Conservation (phyloP, 2,113 vertebrate species). For the Stigmatopora argus region DNA sequence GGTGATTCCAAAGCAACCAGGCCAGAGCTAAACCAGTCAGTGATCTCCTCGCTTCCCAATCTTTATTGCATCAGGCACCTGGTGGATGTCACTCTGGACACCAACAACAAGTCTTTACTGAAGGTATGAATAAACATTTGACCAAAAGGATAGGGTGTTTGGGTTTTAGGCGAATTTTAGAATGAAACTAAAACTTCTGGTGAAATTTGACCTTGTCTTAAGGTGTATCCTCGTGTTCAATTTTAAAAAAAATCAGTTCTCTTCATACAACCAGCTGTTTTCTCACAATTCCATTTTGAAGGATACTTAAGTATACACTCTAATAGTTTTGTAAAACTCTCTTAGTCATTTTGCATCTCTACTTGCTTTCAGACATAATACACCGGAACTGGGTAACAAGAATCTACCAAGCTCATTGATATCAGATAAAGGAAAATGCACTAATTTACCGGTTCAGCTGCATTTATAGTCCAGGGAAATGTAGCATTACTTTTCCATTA, state of each 20-base stretch:
- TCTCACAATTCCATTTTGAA: background rate
- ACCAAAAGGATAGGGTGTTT: too few relatives aligned
- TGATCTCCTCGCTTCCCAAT: constrained; percentile 70
- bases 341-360: too few relatives aligned
- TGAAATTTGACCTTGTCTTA: background rate
- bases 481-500: too few relatives aligned
- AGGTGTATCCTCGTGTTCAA: background rate
- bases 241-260: background rate
- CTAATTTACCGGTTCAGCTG: too few relatives aligned
- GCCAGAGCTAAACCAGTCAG: constrained; percentile 63
- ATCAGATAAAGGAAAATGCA: too few relatives aligned
- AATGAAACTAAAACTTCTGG: background rate
- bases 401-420: too few relatives aligned
- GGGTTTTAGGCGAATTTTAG: background rate
- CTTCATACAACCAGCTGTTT: background rate
- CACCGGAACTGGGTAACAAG: too few relatives aligned
- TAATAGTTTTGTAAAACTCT: too few relatives aligned
- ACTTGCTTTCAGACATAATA: too few relatives aligned
- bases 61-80: constrained; percentile 72
- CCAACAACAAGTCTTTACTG: constrained; percentile 76
- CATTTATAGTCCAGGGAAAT: too few relatives aligned
- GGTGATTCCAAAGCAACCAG: constrained; percentile 67
- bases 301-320: too few relatives aligned
- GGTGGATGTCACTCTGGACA: constrained; percentile 77
- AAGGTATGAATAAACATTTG: constrained; percentile 71